These are phyloP conservation scores for Ellobium chinense DNA, from an alignment of 2,888 invertebrate genomes.

Conservation along the genomic window DNA sequence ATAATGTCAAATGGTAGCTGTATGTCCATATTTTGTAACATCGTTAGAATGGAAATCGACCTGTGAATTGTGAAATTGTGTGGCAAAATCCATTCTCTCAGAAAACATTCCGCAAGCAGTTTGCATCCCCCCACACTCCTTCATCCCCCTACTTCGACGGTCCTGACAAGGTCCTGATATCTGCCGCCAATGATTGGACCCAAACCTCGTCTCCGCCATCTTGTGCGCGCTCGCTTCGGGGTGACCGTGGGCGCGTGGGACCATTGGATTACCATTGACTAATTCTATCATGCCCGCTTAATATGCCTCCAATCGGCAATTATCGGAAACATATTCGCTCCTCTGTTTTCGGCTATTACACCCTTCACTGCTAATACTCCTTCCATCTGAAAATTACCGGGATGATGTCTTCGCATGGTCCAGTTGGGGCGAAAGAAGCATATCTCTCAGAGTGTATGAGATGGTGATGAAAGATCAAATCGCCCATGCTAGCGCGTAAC, in stretches of 20 bases:
- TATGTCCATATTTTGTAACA: too few species aligned
- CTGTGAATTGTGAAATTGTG: too few species aligned
- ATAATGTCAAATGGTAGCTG: too few species aligned
- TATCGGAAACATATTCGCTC: neutral
- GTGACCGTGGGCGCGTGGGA: neutral
- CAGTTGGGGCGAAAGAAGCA: too few species aligned
- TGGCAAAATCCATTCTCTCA: too few species aligned
- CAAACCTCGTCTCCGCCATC: neutral
- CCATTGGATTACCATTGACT: slow-evolving; percentile 30
- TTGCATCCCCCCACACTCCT: neutral
- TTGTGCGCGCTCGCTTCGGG: neutral
- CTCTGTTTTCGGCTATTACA: neutral
- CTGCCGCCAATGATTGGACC: neutral
- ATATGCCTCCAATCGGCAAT: slow-evolving; percentile 23
- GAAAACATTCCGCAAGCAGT: too few species aligned
- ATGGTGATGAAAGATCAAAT: too few species aligned
- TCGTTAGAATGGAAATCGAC: too few species aligned
- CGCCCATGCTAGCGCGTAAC: too few species aligned
- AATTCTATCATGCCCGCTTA: slow-evolving; percentile 36
- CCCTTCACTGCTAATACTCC: slow-evolving; percentile 6
- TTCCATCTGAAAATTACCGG: slow-evolving; percentile 14
- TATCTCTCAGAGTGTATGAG: too few species aligned
- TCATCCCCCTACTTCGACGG: neutral
- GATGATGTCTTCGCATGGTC: neutral
- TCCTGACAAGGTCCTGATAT: neutral